Evolutionary conservation across 1,140 invertebrate genomes (phyloP).

Genomic region (Bactericera cockerelli): DNA sequence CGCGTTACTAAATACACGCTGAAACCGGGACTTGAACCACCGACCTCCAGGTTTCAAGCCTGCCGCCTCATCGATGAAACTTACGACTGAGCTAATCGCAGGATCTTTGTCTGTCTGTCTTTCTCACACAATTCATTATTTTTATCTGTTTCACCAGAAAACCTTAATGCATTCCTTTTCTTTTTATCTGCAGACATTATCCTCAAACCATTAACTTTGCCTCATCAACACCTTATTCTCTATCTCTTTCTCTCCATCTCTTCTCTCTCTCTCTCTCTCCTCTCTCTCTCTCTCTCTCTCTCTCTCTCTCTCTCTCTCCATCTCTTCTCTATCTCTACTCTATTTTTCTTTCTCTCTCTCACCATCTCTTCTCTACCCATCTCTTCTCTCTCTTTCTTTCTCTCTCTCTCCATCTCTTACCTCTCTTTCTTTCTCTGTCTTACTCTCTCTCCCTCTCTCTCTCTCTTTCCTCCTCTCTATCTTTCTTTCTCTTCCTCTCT

Average conservation of each 20-base stretch:
- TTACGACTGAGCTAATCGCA: too few relatives aligned
- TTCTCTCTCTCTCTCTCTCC: constrained; percentile 8
- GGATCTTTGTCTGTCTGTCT: too few relatives aligned
- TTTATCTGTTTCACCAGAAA: too few relatives aligned
- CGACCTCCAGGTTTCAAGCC: too few relatives aligned
- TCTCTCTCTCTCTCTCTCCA: constrained; percentile 3
- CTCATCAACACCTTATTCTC: constrained; percentile 11
- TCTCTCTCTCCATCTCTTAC: neutral
- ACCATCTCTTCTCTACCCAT: neutral
- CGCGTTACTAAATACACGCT: too few relatives aligned
- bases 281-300: constrained; percentile 12
- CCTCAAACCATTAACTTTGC: too few relatives aligned
- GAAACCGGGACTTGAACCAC: too few relatives aligned
- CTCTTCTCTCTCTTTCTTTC: constrained; percentile 8
- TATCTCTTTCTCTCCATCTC: constrained; percentile 8
- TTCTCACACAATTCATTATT: too few relatives aligned
- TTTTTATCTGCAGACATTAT: too few relatives aligned
- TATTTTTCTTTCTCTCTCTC: constrained; percentile 2
- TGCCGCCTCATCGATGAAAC: too few relatives aligned
- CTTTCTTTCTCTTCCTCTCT: constrained; percentile 12
- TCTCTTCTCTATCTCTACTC: constrained; percentile 4
- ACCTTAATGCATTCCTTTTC: too few relatives aligned
- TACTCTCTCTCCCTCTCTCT: constrained; percentile 9
- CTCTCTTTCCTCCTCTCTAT: constrained; percentile 8
- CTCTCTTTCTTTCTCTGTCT: constrained; percentile 3